Evolutionary conservation across 2,888 invertebrate species (phyloP), one percentile per base, ranked within the genome.

Genomic region (Odiellus spinosus): DNA sequence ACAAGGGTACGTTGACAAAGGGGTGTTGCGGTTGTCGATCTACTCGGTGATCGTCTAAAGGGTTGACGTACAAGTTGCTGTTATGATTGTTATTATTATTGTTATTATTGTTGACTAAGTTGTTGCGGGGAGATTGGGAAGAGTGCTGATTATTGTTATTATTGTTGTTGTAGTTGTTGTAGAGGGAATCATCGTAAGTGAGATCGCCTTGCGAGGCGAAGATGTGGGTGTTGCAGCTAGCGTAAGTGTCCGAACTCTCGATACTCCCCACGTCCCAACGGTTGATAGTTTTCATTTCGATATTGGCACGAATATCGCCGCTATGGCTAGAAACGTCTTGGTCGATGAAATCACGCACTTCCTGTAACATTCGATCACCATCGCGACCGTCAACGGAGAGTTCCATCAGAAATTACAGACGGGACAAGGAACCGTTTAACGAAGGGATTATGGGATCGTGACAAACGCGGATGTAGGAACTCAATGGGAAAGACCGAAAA

Each of bases 191-290:
- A 12, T 50, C 50, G 21, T 47, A 44, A 42, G 49, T 47, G 35
- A 52, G 44, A 46, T 52, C 52, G 32, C 51, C 53, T 12, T 46
- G 57, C 61, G 86, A 86, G 69, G 82, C 78, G 72, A 83, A 87
- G 63, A 87, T 87, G 73, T 90, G 88, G 63, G 91, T 90, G 73
- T 87, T 83, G 73, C 91, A 91, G 71, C 87, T 90, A 68, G 87
- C 87, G 71, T 87, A 93, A 58, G 91, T 91, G 70, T 91, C 91
- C 63, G 87, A 82, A 71, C 87, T 80, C 72, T 74, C 73, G 49
- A 73, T 70, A 63, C 53, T 53, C 32, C 46, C 50, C 14, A 53
- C 51, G 20, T 53, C 53, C 53, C 53, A 53, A 20, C 48, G 48
- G 34, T 49, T 53, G 18, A 53, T 51, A 15, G 53, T 46, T 44